Evolutionary conservation across 2,888 invertebrate species (phyloP), one percentile per base, ranked within the genome.

Genomic region (Ametastegia equiseti): DNA sequence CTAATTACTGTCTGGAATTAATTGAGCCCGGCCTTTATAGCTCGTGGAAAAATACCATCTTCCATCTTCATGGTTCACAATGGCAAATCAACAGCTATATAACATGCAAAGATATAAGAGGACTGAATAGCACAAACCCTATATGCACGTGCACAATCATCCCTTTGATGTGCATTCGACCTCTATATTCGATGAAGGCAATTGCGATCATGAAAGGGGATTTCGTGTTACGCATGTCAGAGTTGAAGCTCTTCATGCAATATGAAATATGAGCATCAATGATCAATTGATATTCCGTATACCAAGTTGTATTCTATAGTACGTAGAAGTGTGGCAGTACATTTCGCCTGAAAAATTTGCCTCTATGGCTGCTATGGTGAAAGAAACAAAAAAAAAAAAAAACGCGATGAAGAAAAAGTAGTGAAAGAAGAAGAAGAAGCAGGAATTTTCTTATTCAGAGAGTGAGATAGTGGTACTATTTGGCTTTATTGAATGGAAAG

Each of bases 211-310:
- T n/a, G n/a, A 15, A 60, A 15, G 15, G 60, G 30, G 13, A 30
- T 60, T 60, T 15, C 15, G 13, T 1, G 60, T 23, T 30, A 27
- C 30, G 30, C 60, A 30, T 60, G 19, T 67, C 65, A 23, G 39
- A 9, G 15, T 33, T 9, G 39, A 6, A 11, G 65, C 19, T 39
- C 30, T 60, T 60, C 15, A n/a, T 54, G 54, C 0, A 27, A 67
- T 67, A 67, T 36, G 39, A 23, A 67, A 67, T 39, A 67, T 39
- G 65, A 67, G 19, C 65, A 67, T 67, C 65, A 67, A n/a, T 39
- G 65, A 67, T 36, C 39, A 67, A 36, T n/a, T 11, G 39, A 67
- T 39, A 67, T 36, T 39, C 65, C 19, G 23, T 23, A 67, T n/a
- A 19, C n/a, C n/a, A 33, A 19, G 6, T n/a, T 23, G n/a, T 5